phyloP scores from a whole-genome alignment of 2,888 invertebrate species.

The Seira musarum region DNA sequence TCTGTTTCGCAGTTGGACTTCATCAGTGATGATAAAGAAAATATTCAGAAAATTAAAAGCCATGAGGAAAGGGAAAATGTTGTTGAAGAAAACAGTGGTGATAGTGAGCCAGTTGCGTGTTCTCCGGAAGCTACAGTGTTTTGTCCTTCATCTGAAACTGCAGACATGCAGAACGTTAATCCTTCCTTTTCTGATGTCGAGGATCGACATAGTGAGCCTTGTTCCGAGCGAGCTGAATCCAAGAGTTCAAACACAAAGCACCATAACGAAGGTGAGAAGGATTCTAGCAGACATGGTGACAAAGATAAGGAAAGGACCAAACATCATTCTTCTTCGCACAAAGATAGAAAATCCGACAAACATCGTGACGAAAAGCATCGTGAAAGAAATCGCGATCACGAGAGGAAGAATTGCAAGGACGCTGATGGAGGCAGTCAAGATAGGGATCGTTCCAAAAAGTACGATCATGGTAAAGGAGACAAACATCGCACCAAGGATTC shows the following conservation, averaged over 20 bases:
- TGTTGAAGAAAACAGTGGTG: too few relatives aligned
- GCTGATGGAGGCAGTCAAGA: slow-evolving; percentile 32
- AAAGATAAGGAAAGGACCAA: slow-evolving; percentile 31
- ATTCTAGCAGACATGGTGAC: slow-evolving; percentile 48
- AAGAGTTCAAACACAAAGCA: slow-evolving; percentile 42
- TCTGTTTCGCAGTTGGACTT: too few relatives aligned
- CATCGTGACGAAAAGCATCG: slow-evolving; percentile 49
- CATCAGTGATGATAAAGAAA: slow-evolving; percentile 23
- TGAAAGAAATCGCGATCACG: slow-evolving; percentile 26
- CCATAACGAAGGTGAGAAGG: slow-evolving; percentile 43
- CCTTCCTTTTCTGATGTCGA: too few relatives aligned
- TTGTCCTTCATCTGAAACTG: too few relatives aligned
- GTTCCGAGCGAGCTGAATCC: too few relatives aligned
- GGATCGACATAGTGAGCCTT: slow-evolving; percentile 30
- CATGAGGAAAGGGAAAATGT: too few relatives aligned
- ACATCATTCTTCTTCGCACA: slow-evolving; percentile 48
- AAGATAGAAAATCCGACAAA: slow-evolving; percentile 45
- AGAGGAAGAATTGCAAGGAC: slow-evolving; percentile 31
- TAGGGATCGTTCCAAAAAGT: slow-evolving; percentile 44
- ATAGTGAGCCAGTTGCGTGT: too few relatives aligned
- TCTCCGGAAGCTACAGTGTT: too few relatives aligned
- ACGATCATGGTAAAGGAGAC: slow-evolving; percentile 37
- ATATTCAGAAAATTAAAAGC: slow-evolving; percentile 1
- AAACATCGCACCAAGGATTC: slow-evolving; percentile 50
- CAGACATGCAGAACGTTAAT: too few relatives aligned